Conservation (phyloP, 2,113 vertebrate species). For the Mastomys natalensis region DNA sequence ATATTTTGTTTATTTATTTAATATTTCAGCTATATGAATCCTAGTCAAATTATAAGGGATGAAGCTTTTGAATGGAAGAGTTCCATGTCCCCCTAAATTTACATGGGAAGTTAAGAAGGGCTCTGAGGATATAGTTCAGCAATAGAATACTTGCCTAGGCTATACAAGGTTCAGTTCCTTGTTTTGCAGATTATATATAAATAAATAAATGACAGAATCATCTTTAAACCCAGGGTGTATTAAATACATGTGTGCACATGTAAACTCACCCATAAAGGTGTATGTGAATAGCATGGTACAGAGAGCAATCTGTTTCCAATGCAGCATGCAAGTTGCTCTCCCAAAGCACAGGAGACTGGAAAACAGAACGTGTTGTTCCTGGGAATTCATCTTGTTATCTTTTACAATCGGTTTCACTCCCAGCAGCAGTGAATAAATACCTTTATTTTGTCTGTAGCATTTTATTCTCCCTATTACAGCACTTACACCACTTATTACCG, state of each 20-base stretch:
- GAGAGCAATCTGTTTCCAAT: background rate
- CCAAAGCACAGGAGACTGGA: background rate
- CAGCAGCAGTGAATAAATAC: constrained; percentile 56
- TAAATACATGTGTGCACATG: background rate
- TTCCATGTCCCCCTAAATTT: background rate
- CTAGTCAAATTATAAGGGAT: background rate
- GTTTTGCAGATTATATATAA: background rate
- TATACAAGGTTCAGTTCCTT: background rate
- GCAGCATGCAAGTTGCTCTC: background rate
- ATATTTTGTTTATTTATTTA: background rate
- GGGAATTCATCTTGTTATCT: background rate
- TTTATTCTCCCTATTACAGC: constrained; percentile 58
- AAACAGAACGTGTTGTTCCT: background rate
- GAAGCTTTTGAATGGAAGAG: background rate
- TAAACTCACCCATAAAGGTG: background rate
- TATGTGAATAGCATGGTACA: background rate
- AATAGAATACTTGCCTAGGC: background rate
- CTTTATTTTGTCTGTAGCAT: constrained; percentile 50
- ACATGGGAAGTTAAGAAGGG: background rate
- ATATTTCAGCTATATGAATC: background rate
- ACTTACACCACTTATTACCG: constrained; percentile 33
- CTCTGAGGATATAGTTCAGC: background rate
- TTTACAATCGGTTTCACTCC: constrained; percentile 52
- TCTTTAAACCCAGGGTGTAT: background rate
- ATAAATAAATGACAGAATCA: background rate